phyloP scores from a whole-genome alignment of 2,888 invertebrate species.

The Caenorhabditis angaria region DNA sequence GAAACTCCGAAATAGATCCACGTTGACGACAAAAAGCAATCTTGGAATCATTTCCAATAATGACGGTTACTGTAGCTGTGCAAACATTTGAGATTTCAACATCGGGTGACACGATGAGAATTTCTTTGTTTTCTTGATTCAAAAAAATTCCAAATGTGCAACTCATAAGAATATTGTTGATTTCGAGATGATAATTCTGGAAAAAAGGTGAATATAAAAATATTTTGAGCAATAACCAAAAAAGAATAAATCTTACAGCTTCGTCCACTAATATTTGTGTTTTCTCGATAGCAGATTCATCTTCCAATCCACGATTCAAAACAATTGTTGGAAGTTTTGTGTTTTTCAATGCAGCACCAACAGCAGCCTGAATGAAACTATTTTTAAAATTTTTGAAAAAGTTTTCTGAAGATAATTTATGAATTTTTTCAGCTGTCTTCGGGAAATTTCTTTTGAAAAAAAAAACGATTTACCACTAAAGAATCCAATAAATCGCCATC shows the following conservation, averaged over 20 bases:
- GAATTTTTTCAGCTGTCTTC: neutral
- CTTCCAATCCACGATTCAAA: conserved; percentile 30
- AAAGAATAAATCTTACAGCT: neutral
- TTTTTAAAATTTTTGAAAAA: neutral
- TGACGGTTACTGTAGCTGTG: conserved; percentile 20
- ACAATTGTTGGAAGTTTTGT: conserved; percentile 38
- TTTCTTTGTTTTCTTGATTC: neutral
- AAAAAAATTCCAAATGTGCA: conserved; percentile 32
- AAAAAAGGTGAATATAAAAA: conserved; percentile 3
- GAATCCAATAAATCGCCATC: conserved; percentile 32
- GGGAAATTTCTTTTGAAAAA: neutral
- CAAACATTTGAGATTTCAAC: conserved; percentile 20
- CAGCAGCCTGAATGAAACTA: conserved; percentile 25
- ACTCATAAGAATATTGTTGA: conserved; percentile 16
- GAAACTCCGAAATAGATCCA: conserved; percentile 11
- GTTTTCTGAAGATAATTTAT: neutral
- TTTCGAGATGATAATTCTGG: conserved; percentile 14
- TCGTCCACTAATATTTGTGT: conserved; percentile 37
- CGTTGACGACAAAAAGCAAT: conserved; percentile 23
- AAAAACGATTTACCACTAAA: no score
- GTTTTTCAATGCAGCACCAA: conserved; percentile 33
- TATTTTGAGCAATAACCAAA: neutral
- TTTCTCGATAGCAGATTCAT: conserved; percentile 49
- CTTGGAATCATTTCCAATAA: conserved; percentile 16
- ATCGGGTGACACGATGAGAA: conserved; percentile 23